Base-by-base conservation (phyloP, 2,888 invertebrate genomes). In the Trissoscelio sp. region DNA sequence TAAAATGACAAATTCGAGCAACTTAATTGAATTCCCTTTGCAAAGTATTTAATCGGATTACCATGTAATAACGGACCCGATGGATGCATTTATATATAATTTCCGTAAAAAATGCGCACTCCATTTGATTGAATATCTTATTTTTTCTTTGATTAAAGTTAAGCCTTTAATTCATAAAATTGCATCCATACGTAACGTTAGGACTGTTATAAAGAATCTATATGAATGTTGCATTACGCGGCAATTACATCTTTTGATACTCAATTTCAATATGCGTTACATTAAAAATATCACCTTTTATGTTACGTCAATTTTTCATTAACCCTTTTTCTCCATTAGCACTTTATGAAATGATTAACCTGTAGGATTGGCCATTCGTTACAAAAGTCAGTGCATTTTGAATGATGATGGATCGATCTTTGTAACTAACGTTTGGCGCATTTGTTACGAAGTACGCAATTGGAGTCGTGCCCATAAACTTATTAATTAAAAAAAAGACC, bases 401-500 rank as follows among this genome's bases (percentile, higher is more conserved):
- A 16, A 39, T 20, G 3, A 31, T 20, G 11, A 44, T 31, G 28
- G 18, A 31, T 57, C 18, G 44, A 12, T 20, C 48, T 39, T 53
- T 53, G 3, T n/a, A 16, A 58, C n/a, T 14, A 70, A 53, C 12
- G 14, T 18, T 58, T 39, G 9, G 20, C 42, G 42, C 39, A 20
- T 62, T 53, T 39, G 31, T 42, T 53, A 48, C 5, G 2, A 51
- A 73, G 6, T 37, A 12, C 16, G 11, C 53, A 58, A 58, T 31
- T 60, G 22, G 51, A 58, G 16, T 9, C 18, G 12, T 20, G 55
- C 16, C 39, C 48, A 24, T 57, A 64, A 70, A 78, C 64, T 64
- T 64, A 24, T 58, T 55, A 55, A 78, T 42, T 58, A 42, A 70
- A 72, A 79, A 72, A 57, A 62, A 5, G 6, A 24, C 24, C 42